Conservation (phyloP, 2,888 invertebrate genomes). For the Trisateles emortualis region DNA sequence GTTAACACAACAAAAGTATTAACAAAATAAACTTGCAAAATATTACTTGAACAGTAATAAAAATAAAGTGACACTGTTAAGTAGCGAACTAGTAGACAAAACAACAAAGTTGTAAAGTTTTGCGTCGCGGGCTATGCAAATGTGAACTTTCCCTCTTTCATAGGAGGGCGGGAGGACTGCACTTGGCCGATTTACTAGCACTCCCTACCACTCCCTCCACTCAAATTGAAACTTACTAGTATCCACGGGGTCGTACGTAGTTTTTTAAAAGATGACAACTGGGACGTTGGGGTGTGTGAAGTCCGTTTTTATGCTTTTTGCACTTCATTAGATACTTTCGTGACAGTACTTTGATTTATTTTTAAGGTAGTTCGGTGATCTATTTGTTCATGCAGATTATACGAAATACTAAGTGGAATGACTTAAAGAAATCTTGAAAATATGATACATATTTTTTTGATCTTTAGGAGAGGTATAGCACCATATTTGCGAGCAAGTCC, state of each 20-base stretch:
- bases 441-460: too few species aligned
- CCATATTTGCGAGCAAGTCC: too few species aligned
- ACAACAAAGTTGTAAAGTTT: constrained; percentile 47
- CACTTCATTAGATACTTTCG: not conserved
- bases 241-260: constrained; percentile 16
- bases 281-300: not conserved
- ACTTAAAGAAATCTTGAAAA: too few species aligned
- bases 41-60: not conserved
- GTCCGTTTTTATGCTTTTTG: constrained; percentile 8
- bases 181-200: constrained; percentile 81
- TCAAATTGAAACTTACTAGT: constrained; percentile 67
- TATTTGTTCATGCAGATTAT: not conserved
- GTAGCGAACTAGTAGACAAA: constrained; percentile 9
- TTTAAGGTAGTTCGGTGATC: not conserved
- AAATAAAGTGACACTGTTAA: constrained; percentile 3
- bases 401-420: too few species aligned
- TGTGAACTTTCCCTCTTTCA: constrained; percentile 79
- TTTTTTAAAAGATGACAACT: constrained; percentile 27
- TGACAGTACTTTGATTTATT: not conserved
- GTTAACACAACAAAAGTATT: not conserved
- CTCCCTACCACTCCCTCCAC: constrained; percentile 49
- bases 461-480: too few species aligned
- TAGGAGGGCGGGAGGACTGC: constrained; percentile 60
- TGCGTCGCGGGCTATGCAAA: constrained; percentile 72
- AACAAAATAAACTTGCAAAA: not conserved